phyloP scores from a whole-genome alignment of 2,113 vertebrate genomes.

The Dinomys branickii region DNA sequence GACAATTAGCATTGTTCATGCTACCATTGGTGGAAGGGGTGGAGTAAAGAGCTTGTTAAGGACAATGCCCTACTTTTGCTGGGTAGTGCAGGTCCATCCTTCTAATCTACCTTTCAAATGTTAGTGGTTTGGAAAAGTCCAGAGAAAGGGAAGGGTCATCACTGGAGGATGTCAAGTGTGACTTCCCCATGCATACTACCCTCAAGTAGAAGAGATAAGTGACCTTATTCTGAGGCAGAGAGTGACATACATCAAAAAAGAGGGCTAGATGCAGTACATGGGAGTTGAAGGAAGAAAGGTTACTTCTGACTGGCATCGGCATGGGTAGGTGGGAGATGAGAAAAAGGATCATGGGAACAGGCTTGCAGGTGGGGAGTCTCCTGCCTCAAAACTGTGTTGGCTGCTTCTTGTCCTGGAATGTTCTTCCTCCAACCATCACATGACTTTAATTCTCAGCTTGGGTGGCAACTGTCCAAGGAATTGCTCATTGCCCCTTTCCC shows the following conservation, averaged over 20 bases:
- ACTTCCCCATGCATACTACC: background rate
- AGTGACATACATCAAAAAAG: background rate
- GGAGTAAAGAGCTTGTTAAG: background rate
- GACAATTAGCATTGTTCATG: background rate
- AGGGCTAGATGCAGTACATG: fast-evolving
- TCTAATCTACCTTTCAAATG: background rate
- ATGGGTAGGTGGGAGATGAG: background rate
- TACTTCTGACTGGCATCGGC: background rate
- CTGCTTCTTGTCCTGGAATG: background rate
- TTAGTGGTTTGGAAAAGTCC: background rate
- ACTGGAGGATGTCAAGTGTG: background rate
- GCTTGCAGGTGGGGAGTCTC: background rate
- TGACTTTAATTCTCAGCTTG: background rate
- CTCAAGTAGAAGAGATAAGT: background rate
- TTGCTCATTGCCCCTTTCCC: background rate
- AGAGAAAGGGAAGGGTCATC: background rate
- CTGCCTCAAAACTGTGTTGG: background rate
- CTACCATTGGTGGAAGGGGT: no score
- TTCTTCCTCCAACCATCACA: background rate
- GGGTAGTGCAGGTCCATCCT: background rate
- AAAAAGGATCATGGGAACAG: background rate
- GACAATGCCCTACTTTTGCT: background rate
- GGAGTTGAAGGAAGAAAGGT: background rate
- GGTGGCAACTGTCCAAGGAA: background rate
- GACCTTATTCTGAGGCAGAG: background rate